A percentile compares a stretch with the other conserved stretches of the same genome.
These are phyloP conservation scores for Alitta virens DNA, from an alignment of 2,888 invertebrate genomes.

Conservation along the genomic window DNA sequence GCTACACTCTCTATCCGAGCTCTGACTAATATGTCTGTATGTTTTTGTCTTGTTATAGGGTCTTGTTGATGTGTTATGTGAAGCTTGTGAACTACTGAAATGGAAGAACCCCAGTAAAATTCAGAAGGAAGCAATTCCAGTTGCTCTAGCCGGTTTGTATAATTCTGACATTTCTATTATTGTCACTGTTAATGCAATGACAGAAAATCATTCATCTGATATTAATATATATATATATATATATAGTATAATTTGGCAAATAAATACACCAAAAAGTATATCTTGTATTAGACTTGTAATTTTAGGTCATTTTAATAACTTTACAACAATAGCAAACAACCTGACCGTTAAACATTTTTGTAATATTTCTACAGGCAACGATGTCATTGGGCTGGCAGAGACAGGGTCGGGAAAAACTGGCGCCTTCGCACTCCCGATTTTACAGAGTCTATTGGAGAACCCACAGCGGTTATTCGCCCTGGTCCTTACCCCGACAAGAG, in stretches of 20 bases:
- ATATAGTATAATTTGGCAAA: too few species aligned
- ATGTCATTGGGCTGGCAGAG: conserved; percentile 75
- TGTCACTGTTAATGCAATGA: too few species aligned
- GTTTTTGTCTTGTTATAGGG: conserved; percentile 60
- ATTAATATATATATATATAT: too few species aligned
- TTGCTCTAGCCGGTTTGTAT: conserved; percentile 85
- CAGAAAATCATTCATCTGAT: too few species aligned
- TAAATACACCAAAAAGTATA: neutral
- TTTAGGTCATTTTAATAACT: neutral
- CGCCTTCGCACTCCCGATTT: conserved; percentile 93
- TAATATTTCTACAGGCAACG: conserved; percentile 69
- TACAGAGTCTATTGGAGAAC: conserved; percentile 84
- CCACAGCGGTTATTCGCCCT: conserved; percentile 84
- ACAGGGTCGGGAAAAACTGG: conserved; percentile 96
- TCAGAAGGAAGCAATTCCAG: conserved; percentile 88
- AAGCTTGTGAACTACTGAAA: conserved; percentile 87
- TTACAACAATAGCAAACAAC: neutral
- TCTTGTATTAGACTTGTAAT: neutral
- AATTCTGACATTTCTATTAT: too few species aligned
- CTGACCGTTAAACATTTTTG: too few species aligned
- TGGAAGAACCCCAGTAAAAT: conserved; percentile 95
- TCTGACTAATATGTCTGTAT: neutral
- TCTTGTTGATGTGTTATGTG: conserved; percentile 82
- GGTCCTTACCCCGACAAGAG: conserved; percentile 92
- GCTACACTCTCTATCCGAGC: too few species aligned